Base-by-base conservation (phyloP, 1,140 invertebrate genomes). In the Drosophila leontia region DNA sequence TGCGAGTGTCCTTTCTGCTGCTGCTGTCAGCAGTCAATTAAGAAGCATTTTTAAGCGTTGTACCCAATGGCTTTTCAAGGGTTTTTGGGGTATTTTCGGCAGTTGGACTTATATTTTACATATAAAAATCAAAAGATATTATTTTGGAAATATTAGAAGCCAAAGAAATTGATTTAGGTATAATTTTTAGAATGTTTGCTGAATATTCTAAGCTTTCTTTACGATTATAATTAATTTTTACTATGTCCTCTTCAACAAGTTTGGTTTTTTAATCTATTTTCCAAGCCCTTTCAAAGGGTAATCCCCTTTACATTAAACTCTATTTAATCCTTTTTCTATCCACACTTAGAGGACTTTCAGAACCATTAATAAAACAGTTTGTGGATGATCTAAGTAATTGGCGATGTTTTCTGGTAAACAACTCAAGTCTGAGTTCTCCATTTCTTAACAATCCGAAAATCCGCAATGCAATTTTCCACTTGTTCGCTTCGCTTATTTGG, bases 401-500 rank as follows among this genome's bases (percentile, higher is more conserved):
- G 1, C 23, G 7, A 15, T 48, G 67, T 50, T 35, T 29, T 47
- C 29, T 47, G 44, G 44, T 53, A 67, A 81, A 62, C 62, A 45
- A 23, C 13, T 67, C 13, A 13, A 34, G n/a, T 56, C 42, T 69
- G 11, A 12, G 26, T 13, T 12, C 19, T 34, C 32, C 19, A 7
- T 2, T 47, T 34, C 41, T 32, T 34, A 32, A 29, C 57, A 78
- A 71, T 29, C 23, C 32, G 51, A 60, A 82, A 82, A 61, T 63
- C 69, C 56, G 55, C 78, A 83, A 84, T 84, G 81, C 81, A 84
- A 84, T 84, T 84, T 84, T 84, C 81, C 81, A 84, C 48, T 84
- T 75, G 70, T 59, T 60, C 57, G 80, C 80, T 55, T 72, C 48
- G 55, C 47, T 35, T 29, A 42, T 47, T 63, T 48, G 63, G 39